phyloP scores from a whole-genome alignment of 2,113 vertebrate species.

The Heterotilapia buettikoferi region DNA sequence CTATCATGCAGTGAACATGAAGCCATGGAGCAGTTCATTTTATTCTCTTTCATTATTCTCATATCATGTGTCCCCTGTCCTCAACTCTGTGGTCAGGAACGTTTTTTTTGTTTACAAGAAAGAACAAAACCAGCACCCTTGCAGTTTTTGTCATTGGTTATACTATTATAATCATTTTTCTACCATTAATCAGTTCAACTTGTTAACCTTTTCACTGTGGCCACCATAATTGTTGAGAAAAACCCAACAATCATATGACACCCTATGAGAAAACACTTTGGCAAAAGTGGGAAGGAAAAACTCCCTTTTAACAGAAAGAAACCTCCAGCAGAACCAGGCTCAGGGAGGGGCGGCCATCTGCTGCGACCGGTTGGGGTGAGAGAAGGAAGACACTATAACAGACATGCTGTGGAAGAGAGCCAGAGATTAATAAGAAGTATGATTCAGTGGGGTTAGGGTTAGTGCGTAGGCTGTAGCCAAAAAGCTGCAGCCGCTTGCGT shows the following conservation, averaged over 20 bases:
- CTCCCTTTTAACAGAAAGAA: not conserved
- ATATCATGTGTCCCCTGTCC: not conserved
- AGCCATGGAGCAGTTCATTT: not conserved
- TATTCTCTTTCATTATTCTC: not conserved
- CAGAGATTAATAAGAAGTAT: not conserved
- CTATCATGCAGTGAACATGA: not conserved
- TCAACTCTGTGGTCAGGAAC: not conserved
- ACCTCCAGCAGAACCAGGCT: not conserved
- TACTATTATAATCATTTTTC: not conserved
- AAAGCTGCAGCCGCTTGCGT: not conserved
- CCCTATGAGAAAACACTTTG: not conserved
- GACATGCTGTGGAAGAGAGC: not conserved
- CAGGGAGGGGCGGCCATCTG: not conserved
- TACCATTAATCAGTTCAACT: not conserved
- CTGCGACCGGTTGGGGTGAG: not conserved
- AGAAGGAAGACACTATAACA: not conserved
- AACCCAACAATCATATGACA: not conserved
- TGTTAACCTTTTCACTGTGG: not conserved
- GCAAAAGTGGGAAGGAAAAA: not conserved
- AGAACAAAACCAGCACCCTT: not conserved
- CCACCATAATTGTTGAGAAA: not conserved
- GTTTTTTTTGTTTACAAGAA: not conserved
- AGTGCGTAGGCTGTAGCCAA: not conserved
- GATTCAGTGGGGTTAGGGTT: not conserved
- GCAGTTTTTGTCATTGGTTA: not conserved